Conservation (phyloP, 1,140 invertebrate species). For the Theocolax elegans region DNA sequence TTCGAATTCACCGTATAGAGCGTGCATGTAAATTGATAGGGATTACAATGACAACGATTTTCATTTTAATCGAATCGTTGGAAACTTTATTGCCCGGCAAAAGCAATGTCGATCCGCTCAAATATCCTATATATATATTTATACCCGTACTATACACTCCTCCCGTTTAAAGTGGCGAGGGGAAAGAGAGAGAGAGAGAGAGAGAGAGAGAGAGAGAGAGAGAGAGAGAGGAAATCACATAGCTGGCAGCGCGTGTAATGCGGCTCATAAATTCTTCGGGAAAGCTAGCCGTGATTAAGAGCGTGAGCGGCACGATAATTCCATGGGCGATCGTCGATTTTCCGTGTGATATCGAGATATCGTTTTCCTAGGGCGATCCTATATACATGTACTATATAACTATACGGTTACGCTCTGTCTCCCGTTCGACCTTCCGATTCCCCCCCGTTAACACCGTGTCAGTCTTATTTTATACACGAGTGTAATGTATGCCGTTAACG, state of each 20-base stretch:
- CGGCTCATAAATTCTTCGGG: conserved; percentile 27
- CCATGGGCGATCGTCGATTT: background rate
- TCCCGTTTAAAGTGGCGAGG: no score
- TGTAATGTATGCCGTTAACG: no score
- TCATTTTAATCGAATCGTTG: conserved; percentile 38
- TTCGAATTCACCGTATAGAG: no score
- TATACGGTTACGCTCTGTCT: no score
- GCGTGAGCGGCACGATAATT: background rate
- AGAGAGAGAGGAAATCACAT: conserved; percentile 6
- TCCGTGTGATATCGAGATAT: background rate
- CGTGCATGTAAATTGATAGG: conserved; percentile 35
- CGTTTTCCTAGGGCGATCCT: background rate
- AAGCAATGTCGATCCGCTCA: background rate
- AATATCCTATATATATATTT: no score
- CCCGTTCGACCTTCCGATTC: no score
- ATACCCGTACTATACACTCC: no score
- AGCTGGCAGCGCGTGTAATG: conserved; percentile 11
- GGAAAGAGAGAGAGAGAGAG: background rate
- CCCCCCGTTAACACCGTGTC: no score
- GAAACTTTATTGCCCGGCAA: conserved; percentile 22
- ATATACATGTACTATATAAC: no score
- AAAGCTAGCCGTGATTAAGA: conserved; percentile 29
- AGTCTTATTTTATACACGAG: no score
- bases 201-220: no score
- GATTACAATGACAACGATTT: conserved; percentile 36